Conservation (phyloP, 2,113 vertebrate genomes). For the Misgurnus anguillicaudatus region DNA sequence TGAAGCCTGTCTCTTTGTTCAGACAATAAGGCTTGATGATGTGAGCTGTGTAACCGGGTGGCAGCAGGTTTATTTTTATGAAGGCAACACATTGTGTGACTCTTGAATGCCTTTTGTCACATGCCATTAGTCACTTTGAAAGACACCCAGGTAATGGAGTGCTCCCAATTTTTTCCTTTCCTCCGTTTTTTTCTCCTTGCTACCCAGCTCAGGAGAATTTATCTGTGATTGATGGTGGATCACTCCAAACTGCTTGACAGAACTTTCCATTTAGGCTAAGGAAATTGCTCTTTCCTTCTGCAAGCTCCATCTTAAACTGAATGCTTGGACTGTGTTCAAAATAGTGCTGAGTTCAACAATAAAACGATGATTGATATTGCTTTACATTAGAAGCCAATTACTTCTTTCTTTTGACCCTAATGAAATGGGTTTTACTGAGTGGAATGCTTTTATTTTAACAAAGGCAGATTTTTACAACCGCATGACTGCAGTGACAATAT, state of each 20-base stretch:
- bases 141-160: conserved; percentile 86
- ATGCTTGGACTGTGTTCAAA: conserved; percentile 57
- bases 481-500: conserved; percentile 55
- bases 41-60: conserved; percentile 60
- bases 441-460: conserved; percentile 68
- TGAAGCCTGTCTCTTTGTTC: neutral
- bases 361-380: conserved; percentile 74
- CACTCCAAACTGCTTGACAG: conserved; percentile 88
- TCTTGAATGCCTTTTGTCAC: conserved; percentile 87
- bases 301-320: conserved; percentile 78
- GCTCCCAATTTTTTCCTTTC: conserved; percentile 73
- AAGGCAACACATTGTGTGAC: conserved; percentile 77
- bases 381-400: conserved; percentile 67
- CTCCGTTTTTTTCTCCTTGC: conserved; percentile 44
- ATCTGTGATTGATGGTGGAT: conserved; percentile 91
- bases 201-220: conserved; percentile 83
- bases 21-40: neutral
- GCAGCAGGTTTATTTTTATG: conserved; percentile 73
- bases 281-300: conserved; percentile 89
- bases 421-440: conserved; percentile 62
- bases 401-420: conserved; percentile 67
- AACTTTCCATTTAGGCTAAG: conserved; percentile 87
- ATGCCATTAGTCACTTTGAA: conserved; percentile 87
- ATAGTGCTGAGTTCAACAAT: conserved; percentile 67
- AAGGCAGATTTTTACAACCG: conserved; percentile 63